These are phyloP conservation scores for Gorsachius goisagi DNA, from an alignment of 2,113 vertebrate genomes.

Conservation along the genomic window DNA sequence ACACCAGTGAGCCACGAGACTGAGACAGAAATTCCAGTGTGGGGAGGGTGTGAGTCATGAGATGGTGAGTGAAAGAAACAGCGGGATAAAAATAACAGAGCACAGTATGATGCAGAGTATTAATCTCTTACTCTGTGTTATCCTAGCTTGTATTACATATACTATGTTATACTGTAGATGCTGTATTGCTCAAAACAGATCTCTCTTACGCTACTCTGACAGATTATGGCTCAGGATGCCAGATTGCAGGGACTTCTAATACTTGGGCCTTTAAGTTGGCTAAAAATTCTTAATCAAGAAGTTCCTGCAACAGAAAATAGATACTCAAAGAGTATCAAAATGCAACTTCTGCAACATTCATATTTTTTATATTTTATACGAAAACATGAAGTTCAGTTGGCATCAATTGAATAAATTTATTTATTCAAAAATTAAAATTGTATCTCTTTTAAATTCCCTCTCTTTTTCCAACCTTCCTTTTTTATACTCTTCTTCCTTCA, in stretches of 20 bases:
- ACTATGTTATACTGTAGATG: background rate
- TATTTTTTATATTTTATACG: background rate
- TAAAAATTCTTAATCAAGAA: background rate
- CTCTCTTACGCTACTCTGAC: background rate
- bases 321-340: background rate
- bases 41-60: conserved; percentile 52
- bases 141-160: conserved; percentile 15
- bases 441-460: background rate
- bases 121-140: conserved; percentile 46
- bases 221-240: conserved; percentile 10
- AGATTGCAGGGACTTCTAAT: conserved; percentile 18
- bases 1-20: conserved; percentile 6
- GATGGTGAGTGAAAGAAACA: conserved; percentile 51
- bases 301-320: background rate
- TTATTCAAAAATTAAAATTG: background rate
- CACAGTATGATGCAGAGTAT: conserved; percentile 32
- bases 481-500: background rate
- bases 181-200: background rate
- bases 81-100: conserved; percentile 53
- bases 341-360: rapidly evolving
- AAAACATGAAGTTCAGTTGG: background rate
- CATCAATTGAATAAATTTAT: background rate
- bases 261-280: background rate
- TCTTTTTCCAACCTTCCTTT: background rate
- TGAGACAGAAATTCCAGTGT: conserved; percentile 19